Percentiles rank a stretch among this genome's conserved stretches.
These are phyloP conservation scores for Embidobia sp. DNA, from an alignment of 2,888 invertebrate genomes.

Conservation along the genomic window DNA sequence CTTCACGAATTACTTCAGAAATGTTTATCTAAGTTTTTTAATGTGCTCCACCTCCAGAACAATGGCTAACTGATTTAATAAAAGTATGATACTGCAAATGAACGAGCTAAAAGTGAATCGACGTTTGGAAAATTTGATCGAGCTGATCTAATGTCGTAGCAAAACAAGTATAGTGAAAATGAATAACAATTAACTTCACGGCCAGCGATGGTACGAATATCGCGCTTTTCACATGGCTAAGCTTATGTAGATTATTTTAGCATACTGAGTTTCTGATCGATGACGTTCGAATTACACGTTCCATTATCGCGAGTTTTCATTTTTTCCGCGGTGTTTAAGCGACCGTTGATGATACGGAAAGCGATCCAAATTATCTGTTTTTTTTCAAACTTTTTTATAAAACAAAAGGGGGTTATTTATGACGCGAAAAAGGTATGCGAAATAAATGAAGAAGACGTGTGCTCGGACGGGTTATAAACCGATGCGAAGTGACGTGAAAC, in stretches of 20 bases:
- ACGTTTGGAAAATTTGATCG: too few relatives aligned
- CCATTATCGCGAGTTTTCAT: constrained; percentile 26
- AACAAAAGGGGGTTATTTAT: constrained; percentile 44
- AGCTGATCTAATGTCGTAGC: too few relatives aligned
- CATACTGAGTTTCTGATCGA: constrained; percentile 47
- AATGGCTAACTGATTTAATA: not conserved
- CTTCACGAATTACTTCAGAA: not conserved
- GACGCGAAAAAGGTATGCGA: constrained; percentile 35
- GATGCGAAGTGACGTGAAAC: constrained; percentile 58
- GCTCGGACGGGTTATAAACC: constrained; percentile 40
- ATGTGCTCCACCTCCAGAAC: too few relatives aligned
- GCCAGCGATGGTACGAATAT: constrained; percentile 12
- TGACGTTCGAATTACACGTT: constrained; percentile 41
- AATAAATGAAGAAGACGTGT: constrained; percentile 54
- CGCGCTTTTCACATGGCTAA: constrained; percentile 28
- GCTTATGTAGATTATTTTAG: constrained; percentile 28
- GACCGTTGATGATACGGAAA: constrained; percentile 21
- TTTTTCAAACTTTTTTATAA: too few relatives aligned
- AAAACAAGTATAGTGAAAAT: too few relatives aligned
- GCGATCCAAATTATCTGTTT: constrained; percentile 45
- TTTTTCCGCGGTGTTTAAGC: constrained; percentile 13
- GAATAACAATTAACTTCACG: constrained; percentile 12
- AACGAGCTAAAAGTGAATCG: not conserved
- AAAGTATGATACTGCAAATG: not conserved
- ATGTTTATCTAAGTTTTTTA: constrained; percentile 1